Base-by-base conservation (phyloP, 2,888 invertebrate species). In the Tanypteryx hageni region DNA sequence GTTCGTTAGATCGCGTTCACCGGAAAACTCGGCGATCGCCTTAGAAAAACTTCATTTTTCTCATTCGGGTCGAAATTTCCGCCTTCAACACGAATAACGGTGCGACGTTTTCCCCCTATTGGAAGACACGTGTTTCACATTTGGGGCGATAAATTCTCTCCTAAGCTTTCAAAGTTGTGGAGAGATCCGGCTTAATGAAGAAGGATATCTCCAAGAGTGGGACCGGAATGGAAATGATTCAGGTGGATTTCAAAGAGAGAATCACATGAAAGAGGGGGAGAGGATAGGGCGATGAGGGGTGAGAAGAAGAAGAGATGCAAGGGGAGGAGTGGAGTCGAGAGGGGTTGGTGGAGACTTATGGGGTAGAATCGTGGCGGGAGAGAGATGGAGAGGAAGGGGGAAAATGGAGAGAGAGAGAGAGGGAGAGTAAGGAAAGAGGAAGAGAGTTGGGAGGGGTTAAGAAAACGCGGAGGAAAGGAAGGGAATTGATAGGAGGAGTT, bases 121-220 rank as follows among this genome's bases (percentile, higher is more conserved):
- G 22, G 27, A 76, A 76, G 76, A 76, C 76, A 76, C 76, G 76
- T 76, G 76, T 76, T 76, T 27, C 76, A 27, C 27, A 76, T 76
- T 76, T 27, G 16, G 27, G 76, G 27, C 76, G 76, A 76, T 76
- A 76, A 76, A 76, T 76, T 76, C 22, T 76, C 76, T 27, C 11
- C 76, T 11, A 61, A 76, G 27, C 76, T 76, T 76, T 76, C 76
- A 27, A 76, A 76, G 13, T 76, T 76, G 27, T 13, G 76, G 27
- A 76, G 27, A 76, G 11, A 76, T 22, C 76, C 76, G 22, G 27
- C 27, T 76, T 76, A 76, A 76, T 76, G 76, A 76, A 27, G 76
- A 76, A 76, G 76, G 27, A 76, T 76, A 76, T 27, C 22, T 76
- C 76, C 14, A 27, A 9, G 76, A n/a, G 68, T n/a, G 68, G 68